phyloP scores from a whole-genome alignment of 2,113 vertebrate genomes.

The Halcyon senegalensis region DNA sequence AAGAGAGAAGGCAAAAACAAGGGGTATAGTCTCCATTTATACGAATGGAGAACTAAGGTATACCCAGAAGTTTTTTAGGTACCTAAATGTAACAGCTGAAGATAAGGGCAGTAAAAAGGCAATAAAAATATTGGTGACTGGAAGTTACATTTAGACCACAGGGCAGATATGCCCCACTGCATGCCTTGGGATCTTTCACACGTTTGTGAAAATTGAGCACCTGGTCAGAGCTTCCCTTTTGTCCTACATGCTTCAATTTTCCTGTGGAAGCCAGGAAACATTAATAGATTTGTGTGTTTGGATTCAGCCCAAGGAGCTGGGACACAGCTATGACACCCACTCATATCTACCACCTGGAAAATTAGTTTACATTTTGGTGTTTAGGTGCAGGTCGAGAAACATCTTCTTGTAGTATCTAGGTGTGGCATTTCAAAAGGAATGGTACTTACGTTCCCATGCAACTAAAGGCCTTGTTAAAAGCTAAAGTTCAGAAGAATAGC shows the following conservation, averaged over 20 bases:
- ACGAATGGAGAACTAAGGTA: not conserved
- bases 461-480: not conserved
- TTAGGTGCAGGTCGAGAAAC: not conserved
- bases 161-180: not conserved
- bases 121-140: not conserved
- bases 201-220: not conserved
- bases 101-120: not conserved
- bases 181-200: not conserved
- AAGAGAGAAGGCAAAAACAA: not conserved
- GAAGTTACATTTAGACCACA: not conserved
- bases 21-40: not conserved
- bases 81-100: not conserved
- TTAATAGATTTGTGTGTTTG: not conserved
- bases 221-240: not conserved
- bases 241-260: not conserved
- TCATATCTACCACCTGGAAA: not conserved
- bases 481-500: not conserved
- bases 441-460: not conserved
- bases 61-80: not conserved
- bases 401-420: not conserved
- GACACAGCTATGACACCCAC: not conserved
- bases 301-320: not conserved
- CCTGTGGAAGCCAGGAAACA: not conserved
- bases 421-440: not conserved
- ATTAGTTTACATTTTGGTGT: not conserved